Evolutionary conservation across 2,888 invertebrate genomes (phyloP), one percentile per base, ranked within the genome.

Genomic region (Spilarctia lutea): DNA sequence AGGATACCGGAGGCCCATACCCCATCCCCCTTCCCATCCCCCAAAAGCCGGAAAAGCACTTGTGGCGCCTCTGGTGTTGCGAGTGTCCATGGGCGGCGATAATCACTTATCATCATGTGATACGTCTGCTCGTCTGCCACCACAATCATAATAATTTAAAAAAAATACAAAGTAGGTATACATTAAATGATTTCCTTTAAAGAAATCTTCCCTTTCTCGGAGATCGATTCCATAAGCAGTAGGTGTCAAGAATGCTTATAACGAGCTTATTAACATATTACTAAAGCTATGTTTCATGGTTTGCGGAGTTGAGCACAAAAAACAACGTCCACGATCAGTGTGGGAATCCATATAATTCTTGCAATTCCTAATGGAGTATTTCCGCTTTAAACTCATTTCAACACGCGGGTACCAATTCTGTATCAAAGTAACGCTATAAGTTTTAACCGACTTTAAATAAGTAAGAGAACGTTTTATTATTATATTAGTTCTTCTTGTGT

Each of bases 251-350:
- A 72, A 84, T 83, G 77, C 56, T 35, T 73, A 75, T 83, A 84
- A 84, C 84, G 82, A 84, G 77, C 84, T 84, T 30, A 84, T 83
- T 76, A 84, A 75, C 83, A 84, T 83, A 77, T 65, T 73, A 76
- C 35, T 71, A 75, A 75, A 45, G 68, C 77, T 78, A 52, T 69
- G 52, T 35, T 35, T 69, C 52, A 52, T 78, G 67, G 39, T 56
- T 74, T 39, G 73, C 71, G 74, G 75, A 76, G 65, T 72, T 75
- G 65, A 20, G 2, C 30, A 70, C 71, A 79, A 82, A 82, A 83
- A 84, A 68, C 24, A 42, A 71, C 74, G 75, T 77, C 71, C 72
- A 77, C 74, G 75, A n/a, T 65, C 11, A 66, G 75, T 68, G 42
- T 42, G 42, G 45, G 68, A 68, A 68, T 48, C 48, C 30, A 30